A percentile compares a stretch with the other conserved stretches of the same genome.
Evolutionary conservation across 2,113 vertebrate genomes (phyloP).

Genomic region (Cryptotis parvus): DNA sequence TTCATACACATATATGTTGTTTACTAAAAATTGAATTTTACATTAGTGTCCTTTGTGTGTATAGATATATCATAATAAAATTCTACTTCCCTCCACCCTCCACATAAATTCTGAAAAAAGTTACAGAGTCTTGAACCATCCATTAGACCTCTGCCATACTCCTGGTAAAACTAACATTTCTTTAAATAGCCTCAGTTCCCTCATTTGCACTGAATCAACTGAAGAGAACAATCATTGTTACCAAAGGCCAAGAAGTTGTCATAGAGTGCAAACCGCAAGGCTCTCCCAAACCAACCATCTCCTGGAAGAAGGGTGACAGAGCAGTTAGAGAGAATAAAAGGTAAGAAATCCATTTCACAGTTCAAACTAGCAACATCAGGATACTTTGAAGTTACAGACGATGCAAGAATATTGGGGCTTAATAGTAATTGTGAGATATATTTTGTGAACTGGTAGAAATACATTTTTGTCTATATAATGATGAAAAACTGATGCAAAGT

Average conservation of each 20-base stretch:
- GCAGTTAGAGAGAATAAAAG: slow-evolving; percentile 92
- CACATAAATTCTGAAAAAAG: not conserved
- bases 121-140: not conserved
- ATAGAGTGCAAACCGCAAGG: slow-evolving; percentile 95
- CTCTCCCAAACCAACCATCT: slow-evolving; percentile 94
- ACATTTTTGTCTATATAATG: not conserved
- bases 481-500: not conserved
- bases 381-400: slow-evolving; percentile 32
- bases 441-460: not conserved
- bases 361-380: slow-evolving; percentile 22
- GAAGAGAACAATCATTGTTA: slow-evolving; percentile 91
- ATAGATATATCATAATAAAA: not conserved
- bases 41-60: not conserved
- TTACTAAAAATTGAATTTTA: not conserved
- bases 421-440: slow-evolving; percentile 14
- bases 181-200: slow-evolving; percentile 93
- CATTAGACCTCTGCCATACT: not conserved
- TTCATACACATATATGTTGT: not conserved
- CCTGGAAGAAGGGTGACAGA: slow-evolving; percentile 95
- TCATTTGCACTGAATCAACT: slow-evolving; percentile 91
- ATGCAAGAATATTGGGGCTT: not conserved
- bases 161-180: slow-evolving; percentile 32
- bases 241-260: slow-evolving; percentile 92
- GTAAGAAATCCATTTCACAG: slow-evolving; percentile 86
- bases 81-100: not conserved